Base-by-base conservation (phyloP, 1,140 invertebrate species). In the Zaprionus nigranus region DNA sequence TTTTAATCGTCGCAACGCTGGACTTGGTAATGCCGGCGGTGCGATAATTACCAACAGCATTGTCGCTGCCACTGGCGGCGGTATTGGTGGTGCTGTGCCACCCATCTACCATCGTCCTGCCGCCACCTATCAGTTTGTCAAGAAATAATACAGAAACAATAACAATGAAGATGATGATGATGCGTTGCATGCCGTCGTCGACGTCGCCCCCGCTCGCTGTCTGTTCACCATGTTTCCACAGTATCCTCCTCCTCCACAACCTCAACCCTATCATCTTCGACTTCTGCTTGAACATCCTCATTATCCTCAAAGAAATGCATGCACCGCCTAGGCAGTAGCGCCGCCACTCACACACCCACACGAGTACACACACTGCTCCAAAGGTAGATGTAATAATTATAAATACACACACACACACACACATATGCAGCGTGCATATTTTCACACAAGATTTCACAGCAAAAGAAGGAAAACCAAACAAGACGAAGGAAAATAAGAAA, bases 91-190 rank as follows among this genome's bases (percentile, higher is more conserved):
- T 34, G 67, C 77, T 56, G 79, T 88, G 60, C 83, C 75, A 38
- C 84, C 79, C 24, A 85, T 81, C 74, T 81, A 91, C 64, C 92
- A 92, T 73, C 91, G 91, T 83, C 76, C 91, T 59, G 78, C 88
- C 62, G 86, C 80, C 57, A 78, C 91, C 26, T 92, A 92, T 79
- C 87, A 92, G 73, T 91, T 87, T 81, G 82, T 91, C 58, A 92
- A 92, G 76, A 92, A 92, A 92, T 92, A 92, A 92, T 92, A 88
- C 70, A 87, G 78, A 88, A 76, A 78, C 76, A 73, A 66, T 51
- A 24, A 22, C 11, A 51, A 24, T 20, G 22, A 24, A 74, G 79
- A 66, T 51, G 22, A 22, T 7, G 20, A 22, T 20, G 22, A 51
- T 77, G 79, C 79, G 74, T 66, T 80, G 59, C 49, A 75, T 88